Percentiles rank a stretch among this genome's conserved stretches.
These are phyloP conservation scores for Dendrocincla tyrannina DNA, from an alignment of 2,797 vertebrate species.

Conservation along the genomic window DNA sequence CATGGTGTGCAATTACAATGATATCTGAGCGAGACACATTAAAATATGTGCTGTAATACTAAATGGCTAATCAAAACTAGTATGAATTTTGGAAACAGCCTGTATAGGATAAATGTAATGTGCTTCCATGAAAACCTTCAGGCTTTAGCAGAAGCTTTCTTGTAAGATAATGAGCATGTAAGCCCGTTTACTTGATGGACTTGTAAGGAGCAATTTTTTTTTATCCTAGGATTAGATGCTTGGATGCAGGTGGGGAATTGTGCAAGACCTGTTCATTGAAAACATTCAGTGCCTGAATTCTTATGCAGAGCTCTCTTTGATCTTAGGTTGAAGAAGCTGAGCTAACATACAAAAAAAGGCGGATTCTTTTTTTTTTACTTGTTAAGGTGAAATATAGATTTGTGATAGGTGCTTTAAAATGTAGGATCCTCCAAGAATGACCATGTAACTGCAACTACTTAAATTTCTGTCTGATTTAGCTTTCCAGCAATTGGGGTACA, in stretches of 20 bases:
- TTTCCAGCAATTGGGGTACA: not conserved
- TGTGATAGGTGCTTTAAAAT: not conserved
- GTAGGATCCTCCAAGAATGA: rapidly evolving
- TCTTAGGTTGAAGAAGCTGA: not conserved
- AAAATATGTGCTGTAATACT: not conserved
- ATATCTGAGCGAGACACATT: not conserved
- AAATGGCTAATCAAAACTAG: not conserved
- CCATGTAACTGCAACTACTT: not conserved
- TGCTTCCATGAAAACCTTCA: not conserved
- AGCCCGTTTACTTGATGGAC: not conserved
- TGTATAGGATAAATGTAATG: not conserved
- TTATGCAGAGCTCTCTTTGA: not conserved
- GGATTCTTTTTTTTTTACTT: not conserved
- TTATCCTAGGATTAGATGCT: not conserved
- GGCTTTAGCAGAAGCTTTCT: not conserved
- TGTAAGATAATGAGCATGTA: not conserved
- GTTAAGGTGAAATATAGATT: not conserved
- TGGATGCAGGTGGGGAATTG: not conserved
- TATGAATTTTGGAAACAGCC: not conserved
- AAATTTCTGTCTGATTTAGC: not conserved
- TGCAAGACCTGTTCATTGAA: rapidly evolving
- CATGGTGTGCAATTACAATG: not conserved
- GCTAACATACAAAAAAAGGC: not conserved
- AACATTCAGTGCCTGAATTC: not conserved
- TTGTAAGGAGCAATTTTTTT: not conserved